Percentiles rank a stretch among this genome's conserved stretches.
Evolutionary conservation across 2,113 vertebrate genomes (phyloP).

Genomic region (Pogona vitticeps): DNA sequence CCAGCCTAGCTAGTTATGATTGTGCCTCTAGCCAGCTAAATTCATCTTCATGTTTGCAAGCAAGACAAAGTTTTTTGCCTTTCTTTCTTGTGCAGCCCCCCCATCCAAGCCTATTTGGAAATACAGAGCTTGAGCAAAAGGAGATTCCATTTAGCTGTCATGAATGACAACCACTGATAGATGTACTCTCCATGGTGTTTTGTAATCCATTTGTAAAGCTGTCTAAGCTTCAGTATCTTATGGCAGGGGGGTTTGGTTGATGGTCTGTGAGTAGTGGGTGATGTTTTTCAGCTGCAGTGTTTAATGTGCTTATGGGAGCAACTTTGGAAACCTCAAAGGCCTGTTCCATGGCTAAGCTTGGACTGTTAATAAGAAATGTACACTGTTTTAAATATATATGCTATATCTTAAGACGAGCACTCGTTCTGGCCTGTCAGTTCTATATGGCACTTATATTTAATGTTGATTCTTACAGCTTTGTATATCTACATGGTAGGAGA

Average conservation of each 20-base stretch:
- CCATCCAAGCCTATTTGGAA: background rate
- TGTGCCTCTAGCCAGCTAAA: background rate
- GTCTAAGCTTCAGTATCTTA: background rate
- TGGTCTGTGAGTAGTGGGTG: background rate
- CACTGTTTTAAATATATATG: background rate
- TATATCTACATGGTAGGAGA: slow-evolving; percentile 39
- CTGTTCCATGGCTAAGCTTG: background rate
- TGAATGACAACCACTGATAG: background rate
- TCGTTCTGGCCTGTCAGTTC: slow-evolving; percentile 7
- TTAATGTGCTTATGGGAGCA: background rate
- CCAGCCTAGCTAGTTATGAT: background rate
- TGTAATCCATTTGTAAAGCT: background rate
- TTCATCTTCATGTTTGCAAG: background rate
- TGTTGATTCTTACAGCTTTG: slow-evolving; percentile 10
- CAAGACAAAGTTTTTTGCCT: background rate
- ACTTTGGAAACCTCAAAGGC: background rate
- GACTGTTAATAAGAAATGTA: background rate
- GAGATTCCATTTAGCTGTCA: background rate
- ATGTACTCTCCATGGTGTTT: background rate
- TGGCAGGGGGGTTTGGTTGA: background rate
- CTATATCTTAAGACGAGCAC: slow-evolving; percentile 2
- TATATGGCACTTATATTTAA: background rate
- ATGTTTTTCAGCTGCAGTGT: background rate
- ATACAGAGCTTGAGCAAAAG: background rate
- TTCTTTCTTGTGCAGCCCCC: background rate